phyloP scores from a whole-genome alignment of 2,888 invertebrate species.

The Rugalucina vietnamica region DNA sequence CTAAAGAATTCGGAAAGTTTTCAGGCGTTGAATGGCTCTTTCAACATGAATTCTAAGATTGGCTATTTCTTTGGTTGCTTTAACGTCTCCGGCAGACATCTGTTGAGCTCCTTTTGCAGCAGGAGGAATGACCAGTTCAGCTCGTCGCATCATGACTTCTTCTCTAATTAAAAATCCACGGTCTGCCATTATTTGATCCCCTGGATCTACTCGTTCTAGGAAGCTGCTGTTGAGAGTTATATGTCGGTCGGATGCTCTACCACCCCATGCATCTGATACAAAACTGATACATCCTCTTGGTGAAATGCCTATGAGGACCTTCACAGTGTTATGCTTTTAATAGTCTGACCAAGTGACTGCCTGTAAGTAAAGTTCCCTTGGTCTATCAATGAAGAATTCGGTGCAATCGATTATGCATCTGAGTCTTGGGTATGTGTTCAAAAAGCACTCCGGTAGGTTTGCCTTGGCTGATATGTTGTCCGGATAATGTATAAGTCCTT shows the following conservation, averaged over 20 bases:
- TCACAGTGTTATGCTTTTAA: slow-evolving; percentile 41
- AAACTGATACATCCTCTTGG: slow-evolving; percentile 49
- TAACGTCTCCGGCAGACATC: slow-evolving; percentile 24
- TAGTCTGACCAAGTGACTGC: slow-evolving; percentile 21
- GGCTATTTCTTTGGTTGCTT: slow-evolving; percentile 38
- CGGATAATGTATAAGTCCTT: no score
- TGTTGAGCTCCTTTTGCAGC: slow-evolving; percentile 33
- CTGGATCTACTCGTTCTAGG: slow-evolving; percentile 37
- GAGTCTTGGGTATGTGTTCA: background rate
- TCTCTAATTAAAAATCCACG: slow-evolving; percentile 52
- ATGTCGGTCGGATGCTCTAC: slow-evolving; percentile 48
- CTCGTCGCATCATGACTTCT: slow-evolving; percentile 26
- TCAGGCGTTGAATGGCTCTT: slow-evolving; percentile 54
- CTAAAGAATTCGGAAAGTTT: slow-evolving; percentile 49
- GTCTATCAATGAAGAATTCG: slow-evolving; percentile 2
- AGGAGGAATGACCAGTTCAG: slow-evolving; percentile 43
- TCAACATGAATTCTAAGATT: slow-evolving; percentile 58
- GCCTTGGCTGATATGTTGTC: background rate
- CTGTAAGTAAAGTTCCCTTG: background rate
- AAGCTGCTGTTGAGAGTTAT: slow-evolving; percentile 44
- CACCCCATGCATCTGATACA: slow-evolving; percentile 50
- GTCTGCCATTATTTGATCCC: slow-evolving; percentile 54
- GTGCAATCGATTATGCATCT: background rate
- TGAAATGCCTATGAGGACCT: slow-evolving; percentile 50
- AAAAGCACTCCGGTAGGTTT: background rate